phyloP scores from a whole-genome alignment of 2,113 vertebrate species.

The Mastomys coucha region DNA sequence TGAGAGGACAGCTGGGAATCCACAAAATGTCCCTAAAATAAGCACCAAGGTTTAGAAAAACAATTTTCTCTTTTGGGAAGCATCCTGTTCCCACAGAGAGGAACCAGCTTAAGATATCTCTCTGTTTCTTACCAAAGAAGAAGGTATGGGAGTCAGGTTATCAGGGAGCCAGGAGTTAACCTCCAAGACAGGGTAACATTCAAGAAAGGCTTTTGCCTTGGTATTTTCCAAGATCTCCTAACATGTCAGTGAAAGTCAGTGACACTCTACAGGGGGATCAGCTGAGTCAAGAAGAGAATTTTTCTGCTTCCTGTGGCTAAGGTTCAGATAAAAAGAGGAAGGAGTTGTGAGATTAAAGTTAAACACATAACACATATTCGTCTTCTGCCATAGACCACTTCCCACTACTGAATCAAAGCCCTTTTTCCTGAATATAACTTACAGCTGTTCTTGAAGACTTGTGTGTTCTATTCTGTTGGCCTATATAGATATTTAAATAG shows the following conservation, averaged over 20 bases:
- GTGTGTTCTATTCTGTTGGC: not conserved
- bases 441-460: constrained; percentile 4
- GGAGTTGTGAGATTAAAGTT: not conserved
- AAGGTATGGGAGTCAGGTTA: not conserved
- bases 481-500: not conserved
- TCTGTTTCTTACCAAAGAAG: not conserved
- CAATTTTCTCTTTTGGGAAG: constrained; percentile 47
- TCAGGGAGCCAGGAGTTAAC: not conserved
- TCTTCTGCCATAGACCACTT: not conserved
- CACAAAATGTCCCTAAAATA: constrained; percentile 45
- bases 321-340: not conserved
- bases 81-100: constrained; percentile 36
- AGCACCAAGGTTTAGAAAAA: constrained; percentile 26
- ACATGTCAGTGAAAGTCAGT: not conserved
- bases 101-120: not conserved
- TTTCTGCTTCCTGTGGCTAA: not conserved
- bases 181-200: constrained; percentile 18
- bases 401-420: not conserved
- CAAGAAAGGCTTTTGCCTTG: not conserved
- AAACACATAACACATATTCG: not conserved
- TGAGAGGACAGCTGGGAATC: constrained; percentile 40
- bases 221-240: constrained; percentile 47
- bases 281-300: not conserved
- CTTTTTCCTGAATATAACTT: not conserved
- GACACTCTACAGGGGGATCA: not conserved